Base-by-base conservation (phyloP, 2,113 vertebrate genomes). In the Sapayoa aenigma region DNA sequence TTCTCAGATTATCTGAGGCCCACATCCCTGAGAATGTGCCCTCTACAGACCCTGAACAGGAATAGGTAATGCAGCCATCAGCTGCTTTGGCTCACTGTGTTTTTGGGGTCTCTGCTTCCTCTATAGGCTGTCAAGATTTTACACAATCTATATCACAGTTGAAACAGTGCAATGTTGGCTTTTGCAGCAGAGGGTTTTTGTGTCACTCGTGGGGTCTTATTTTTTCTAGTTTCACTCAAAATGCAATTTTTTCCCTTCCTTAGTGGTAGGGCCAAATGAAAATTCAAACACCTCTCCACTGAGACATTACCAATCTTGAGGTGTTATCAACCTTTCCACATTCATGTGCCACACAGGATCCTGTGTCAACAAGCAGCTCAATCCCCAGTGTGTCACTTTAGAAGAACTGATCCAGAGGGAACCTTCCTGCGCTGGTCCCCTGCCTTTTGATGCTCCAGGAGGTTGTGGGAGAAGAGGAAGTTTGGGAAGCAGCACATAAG, bases 381-480 rank as follows among this genome's bases (percentile, higher is more conserved):
- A 50, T 55, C 93, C 15, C 55, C 30, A 33, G 9, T 23, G 21
- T 8, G 5, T 5, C 22, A 58, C 12, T 59, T 31, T 19, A 58
- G n/a, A 47, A 85, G 33, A 47, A 63, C 15, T 24, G 9, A 68
- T 7, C 39, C 28, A 24, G 10, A 28, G 14, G 12, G 7, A 62
- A 63, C 11, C 8, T 24, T 14, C 14, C 44, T 59, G 21, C 11
- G 6, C 31, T 5, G 6, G 14, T 55, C 21, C 16, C 53, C 12
- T 5, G 71, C 4, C 1, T 7, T 27, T 19, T 41, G n/a, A 16
- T 27, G 20, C 1, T 0, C 0, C 2, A 15, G 37, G 22, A 50
- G 21, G 5, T 17, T 67, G 28, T 1, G 4, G 41, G 79, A 55
- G 42, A 9, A 28, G 20, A 56, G 28, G 5, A 44, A 9, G 14